Evolutionary conservation across 2,888 invertebrate species (phyloP).

Genomic region (Cryptocheilus praepositus): DNA sequence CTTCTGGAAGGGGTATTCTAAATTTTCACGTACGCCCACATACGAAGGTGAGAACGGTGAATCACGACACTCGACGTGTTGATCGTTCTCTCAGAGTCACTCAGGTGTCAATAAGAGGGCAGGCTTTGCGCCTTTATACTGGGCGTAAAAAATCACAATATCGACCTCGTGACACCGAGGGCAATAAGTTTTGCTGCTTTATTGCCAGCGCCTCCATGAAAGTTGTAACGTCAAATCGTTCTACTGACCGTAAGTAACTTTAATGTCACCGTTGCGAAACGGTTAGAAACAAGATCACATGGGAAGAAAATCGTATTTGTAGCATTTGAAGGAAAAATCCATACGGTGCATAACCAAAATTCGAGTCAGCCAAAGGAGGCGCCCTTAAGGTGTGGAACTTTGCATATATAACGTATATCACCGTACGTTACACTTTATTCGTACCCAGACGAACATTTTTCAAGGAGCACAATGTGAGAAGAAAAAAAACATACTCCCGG

Average conservation of each 20-base stretch:
- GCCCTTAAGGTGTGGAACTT: not conserved
- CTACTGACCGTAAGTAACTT: slow-evolving; percentile 30
- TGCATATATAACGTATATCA: slow-evolving; percentile 45
- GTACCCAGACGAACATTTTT: slow-evolving; percentile 36
- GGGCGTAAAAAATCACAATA: slow-evolving; percentile 49
- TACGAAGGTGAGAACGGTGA: slow-evolving; percentile 14
- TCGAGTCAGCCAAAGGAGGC: not conserved
- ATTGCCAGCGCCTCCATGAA: slow-evolving; percentile 66
- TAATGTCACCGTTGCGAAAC: not conserved
- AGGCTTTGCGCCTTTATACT: slow-evolving; percentile 40
- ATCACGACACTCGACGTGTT: slow-evolving; percentile 39
- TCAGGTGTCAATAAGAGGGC: slow-evolving; percentile 54
- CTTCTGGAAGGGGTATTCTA: slow-evolving; percentile 7
- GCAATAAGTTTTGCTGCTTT: slow-evolving; percentile 69
- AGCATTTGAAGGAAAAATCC: too few relatives aligned
- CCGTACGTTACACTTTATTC: slow-evolving; percentile 51
- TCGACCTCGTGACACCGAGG: slow-evolving; percentile 55
- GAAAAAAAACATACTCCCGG: slow-evolving; percentile 10
- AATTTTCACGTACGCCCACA: slow-evolving; percentile 10
- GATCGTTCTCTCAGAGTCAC: slow-evolving; percentile 64
- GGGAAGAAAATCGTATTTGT: not conserved
- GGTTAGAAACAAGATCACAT: not conserved
- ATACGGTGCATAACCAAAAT: not conserved
- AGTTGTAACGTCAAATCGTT: slow-evolving; percentile 50
- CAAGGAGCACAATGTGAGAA: slow-evolving; percentile 25